These are phyloP conservation scores for Rhinatrema bivittatum DNA, from an alignment of 2,797 vertebrate species.

Conservation along the genomic window DNA sequence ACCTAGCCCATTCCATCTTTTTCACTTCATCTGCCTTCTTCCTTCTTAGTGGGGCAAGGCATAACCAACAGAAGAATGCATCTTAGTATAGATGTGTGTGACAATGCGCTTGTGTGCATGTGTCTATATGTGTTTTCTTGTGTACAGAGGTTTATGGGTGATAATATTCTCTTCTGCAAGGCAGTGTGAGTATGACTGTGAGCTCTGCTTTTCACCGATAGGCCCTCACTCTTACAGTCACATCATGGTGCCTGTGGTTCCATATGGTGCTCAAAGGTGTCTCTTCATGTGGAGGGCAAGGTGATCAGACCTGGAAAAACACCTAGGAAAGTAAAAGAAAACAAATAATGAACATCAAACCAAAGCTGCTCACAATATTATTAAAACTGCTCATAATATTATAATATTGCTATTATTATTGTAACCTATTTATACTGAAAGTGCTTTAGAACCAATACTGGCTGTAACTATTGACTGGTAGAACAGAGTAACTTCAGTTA, in stretches of 20 bases:
- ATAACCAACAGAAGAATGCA: conserved; percentile 60
- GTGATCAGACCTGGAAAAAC: conserved; percentile 98
- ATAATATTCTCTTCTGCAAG: conserved; percentile 48
- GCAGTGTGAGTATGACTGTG: conserved; percentile 34
- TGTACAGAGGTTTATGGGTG: conserved; percentile 54
- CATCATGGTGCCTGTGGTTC: conserved; percentile 20
- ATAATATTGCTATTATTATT: no score
- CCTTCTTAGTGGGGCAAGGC: conserved; percentile 60
- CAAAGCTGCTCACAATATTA: no score
- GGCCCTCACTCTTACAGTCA: conserved; percentile 37
- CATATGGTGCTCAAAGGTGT: conserved; percentile 73
- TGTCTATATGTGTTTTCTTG: conserved; percentile 46
- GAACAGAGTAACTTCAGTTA: no score
- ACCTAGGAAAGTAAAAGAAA: conserved; percentile 68
- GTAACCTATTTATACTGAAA: no score
- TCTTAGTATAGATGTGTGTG: conserved; percentile 58
- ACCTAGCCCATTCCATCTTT: conserved; percentile 26
- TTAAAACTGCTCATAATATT: no score
- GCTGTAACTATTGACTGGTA: no score
- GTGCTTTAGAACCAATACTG: no score
- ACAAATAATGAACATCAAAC: background rate
- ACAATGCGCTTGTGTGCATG: conserved; percentile 41
- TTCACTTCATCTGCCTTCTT: conserved; percentile 53
- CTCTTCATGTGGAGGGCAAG: conserved; percentile 98
- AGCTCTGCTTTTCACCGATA: conserved; percentile 35